Evolutionary conservation across 2,113 vertebrate species (phyloP).

Genomic region (Rhadina sibilatrix): DNA sequence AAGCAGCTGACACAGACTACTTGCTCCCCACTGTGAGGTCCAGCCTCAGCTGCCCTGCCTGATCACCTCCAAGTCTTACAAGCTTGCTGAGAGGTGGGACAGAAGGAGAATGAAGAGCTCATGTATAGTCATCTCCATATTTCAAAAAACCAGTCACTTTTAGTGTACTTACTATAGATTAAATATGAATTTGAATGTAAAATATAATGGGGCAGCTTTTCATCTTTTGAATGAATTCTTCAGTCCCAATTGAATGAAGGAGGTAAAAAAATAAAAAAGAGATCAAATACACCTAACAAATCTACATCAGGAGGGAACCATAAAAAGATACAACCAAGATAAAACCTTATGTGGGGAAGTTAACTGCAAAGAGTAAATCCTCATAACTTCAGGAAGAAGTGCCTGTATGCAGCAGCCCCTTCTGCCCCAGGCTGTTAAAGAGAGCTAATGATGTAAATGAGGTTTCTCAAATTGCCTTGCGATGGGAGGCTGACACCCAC

Average conservation of each 20-base stretch:
- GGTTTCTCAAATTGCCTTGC: fast-evolving
- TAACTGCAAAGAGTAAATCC: background rate
- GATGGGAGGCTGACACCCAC: background rate
- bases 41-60: background rate
- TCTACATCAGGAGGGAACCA: background rate
- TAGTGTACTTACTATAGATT: background rate
- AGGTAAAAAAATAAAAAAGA: background rate
- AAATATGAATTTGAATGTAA: background rate
- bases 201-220: background rate
- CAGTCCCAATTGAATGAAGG: fast-evolving
- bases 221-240: background rate
- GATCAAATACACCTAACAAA: background rate
- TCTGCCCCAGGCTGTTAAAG: background rate
- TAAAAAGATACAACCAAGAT: conserved; percentile 44
- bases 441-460: background rate
- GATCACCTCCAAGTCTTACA: fast-evolving
- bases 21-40: fast-evolving
- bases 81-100: background rate
- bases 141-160: background rate
- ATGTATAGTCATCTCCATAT: background rate
- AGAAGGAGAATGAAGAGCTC: background rate
- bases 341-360: conserved; percentile 37
- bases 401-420: background rate
- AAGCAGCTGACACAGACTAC: background rate
- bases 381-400: background rate